These are phyloP conservation scores for Tachycineta bicolor DNA, from an alignment of 2,113 vertebrate genomes.

Conservation along the genomic window DNA sequence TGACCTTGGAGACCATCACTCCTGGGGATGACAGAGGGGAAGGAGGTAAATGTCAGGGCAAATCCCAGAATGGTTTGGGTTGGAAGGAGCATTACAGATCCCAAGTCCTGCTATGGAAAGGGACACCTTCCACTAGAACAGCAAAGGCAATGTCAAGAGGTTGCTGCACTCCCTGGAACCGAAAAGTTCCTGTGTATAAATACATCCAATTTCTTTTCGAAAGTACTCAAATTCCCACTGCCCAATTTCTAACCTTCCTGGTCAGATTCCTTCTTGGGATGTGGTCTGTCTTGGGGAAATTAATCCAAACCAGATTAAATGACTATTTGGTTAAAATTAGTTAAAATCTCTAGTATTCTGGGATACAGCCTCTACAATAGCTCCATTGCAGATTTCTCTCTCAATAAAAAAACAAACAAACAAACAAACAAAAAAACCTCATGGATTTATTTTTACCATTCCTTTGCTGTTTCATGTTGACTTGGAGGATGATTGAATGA, in stretches of 20 bases:
- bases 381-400: background rate
- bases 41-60: background rate
- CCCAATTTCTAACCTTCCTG: background rate
- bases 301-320: background rate
- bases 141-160: background rate
- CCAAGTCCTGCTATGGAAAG: background rate
- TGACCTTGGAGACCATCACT: background rate
- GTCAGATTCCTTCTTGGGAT: background rate
- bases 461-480: background rate
- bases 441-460: background rate
- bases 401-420: background rate
- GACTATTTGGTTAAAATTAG: background rate
- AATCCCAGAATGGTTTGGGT: background rate
- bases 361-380: background rate
- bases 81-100: background rate
- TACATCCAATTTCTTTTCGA: background rate
- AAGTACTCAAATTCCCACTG: background rate
- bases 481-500: background rate
- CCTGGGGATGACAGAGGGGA: background rate
- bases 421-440: no score
- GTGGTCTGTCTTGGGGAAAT: background rate
- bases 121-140: background rate
- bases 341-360: background rate
- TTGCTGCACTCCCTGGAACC: background rate
- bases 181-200: background rate